A percentile compares a stretch with the other conserved stretches of the same genome.
Evolutionary conservation across 2,888 invertebrate species (phyloP).

Genomic region (Crocallis elinguaria): DNA sequence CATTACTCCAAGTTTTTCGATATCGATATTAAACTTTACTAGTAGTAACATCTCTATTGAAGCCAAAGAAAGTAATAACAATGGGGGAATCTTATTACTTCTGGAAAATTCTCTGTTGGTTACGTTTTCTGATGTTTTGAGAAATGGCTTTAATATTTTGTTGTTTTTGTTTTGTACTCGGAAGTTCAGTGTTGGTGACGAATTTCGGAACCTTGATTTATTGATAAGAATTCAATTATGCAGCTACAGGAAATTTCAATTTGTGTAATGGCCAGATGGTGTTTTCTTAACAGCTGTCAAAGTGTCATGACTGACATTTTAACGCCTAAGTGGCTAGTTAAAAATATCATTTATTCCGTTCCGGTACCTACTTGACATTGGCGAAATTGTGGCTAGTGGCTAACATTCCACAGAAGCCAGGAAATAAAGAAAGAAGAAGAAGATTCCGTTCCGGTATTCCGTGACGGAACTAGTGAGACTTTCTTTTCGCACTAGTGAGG

Average conservation of each 20-base stretch:
- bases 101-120: conserved; percentile 27
- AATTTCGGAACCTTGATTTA: conserved; percentile 9
- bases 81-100: conserved; percentile 29
- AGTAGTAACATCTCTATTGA: conserved; percentile 41
- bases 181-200: conserved; percentile 11
- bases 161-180: conserved; percentile 21
- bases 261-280: neutral
- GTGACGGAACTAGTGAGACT: no score
- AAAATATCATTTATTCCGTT: no score
- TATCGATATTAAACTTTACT: neutral
- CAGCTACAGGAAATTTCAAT: neutral
- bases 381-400: no score
- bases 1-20: no score
- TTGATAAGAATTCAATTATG: conserved; percentile 7
- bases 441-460: no score
- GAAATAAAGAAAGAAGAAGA: no score
- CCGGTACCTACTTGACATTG: no score
- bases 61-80: conserved; percentile 45
- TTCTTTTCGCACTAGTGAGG: no score
- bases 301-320: neutral
- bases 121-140: conserved; percentile 18
- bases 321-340: no score
- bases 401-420: no score
- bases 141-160: conserved; percentile 27
- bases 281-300: neutral